Evolutionary conservation across 1,140 invertebrate genomes (phyloP).

Genomic region (Panagrolaimus sp.): DNA sequence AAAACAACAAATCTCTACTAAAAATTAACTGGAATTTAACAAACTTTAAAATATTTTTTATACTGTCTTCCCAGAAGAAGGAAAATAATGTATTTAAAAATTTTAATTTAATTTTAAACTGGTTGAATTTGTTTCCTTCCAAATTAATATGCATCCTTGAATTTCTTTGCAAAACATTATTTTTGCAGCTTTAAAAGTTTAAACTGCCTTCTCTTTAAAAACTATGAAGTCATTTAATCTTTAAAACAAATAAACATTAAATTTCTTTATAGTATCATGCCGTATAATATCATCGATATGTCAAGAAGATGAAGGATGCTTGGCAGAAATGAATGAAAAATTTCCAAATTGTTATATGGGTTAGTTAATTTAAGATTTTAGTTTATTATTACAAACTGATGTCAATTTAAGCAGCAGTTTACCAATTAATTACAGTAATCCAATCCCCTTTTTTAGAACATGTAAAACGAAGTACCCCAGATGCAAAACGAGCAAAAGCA

Average conservation of each 20-base stretch:
- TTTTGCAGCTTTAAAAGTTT: not conserved
- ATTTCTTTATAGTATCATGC: slow-evolving; percentile 28
- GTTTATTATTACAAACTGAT: not conserved
- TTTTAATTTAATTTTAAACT: not conserved
- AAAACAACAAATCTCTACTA: too few species aligned
- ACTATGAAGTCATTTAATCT: not conserved
- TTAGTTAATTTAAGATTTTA: not conserved
- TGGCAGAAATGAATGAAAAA: slow-evolving; percentile 30
- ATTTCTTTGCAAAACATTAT: not conserved
- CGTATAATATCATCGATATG: slow-evolving; percentile 32
- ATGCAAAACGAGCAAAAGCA: slow-evolving; percentile 22
- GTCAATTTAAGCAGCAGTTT: not conserved
- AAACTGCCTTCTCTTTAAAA: not conserved
- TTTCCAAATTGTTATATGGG: slow-evolving; percentile 34
- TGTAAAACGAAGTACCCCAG: not conserved
- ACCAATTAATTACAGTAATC: not conserved
- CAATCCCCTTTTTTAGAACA: not conserved
- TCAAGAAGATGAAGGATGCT: slow-evolving; percentile 24
- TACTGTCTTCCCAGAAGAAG: not conserved
- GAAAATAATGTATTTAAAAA: not conserved
- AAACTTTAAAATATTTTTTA: too few species aligned
- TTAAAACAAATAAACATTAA: not conserved
- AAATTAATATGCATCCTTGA: not conserved
- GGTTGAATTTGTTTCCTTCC: not conserved
- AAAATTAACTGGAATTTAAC: too few species aligned